Conservation (phyloP, 2,113 vertebrate genomes). For the Dicrurus megarhynchus region DNA sequence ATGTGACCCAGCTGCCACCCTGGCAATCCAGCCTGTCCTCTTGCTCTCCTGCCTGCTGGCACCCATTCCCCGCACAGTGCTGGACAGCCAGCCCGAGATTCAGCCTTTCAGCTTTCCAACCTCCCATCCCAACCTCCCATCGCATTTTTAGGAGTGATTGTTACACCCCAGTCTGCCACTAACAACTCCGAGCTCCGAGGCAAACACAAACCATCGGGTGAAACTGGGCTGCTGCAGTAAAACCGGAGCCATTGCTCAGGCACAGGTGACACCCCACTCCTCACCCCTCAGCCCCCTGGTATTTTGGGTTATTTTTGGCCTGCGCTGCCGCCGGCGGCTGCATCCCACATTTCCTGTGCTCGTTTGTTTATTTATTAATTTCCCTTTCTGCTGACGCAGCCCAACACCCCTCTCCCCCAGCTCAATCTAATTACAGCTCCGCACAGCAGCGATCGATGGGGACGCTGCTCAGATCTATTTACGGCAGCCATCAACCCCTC, state of each 20-base stretch:
- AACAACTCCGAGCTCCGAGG: background rate
- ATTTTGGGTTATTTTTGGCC: background rate
- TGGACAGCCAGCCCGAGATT: background rate
- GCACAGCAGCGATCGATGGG: slow-evolving; percentile 81
- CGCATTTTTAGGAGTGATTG: background rate
- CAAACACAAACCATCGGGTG: background rate
- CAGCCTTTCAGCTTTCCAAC: background rate
- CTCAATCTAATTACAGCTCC: slow-evolving; percentile 91
- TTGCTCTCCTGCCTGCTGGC: background rate
- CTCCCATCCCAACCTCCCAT: background rate
- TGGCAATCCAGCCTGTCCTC: background rate
- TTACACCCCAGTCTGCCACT: background rate
- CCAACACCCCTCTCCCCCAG: slow-evolving; percentile 66
- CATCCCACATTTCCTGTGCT: slow-evolving; percentile 12
- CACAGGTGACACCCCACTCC: background rate
- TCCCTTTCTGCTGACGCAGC: slow-evolving; percentile 80
- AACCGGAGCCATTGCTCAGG: accelerated
- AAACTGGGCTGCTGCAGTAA: background rate
- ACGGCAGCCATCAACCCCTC: slow-evolving; percentile 78
- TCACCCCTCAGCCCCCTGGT: background rate
- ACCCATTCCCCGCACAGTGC: background rate
- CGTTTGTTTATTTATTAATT: slow-evolving; percentile 58
- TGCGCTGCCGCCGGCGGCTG: accelerated
- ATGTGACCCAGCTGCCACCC: background rate
- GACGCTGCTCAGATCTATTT: slow-evolving; percentile 83